Base-by-base conservation (phyloP, 1,140 invertebrate genomes). In the Stegodyphus mimosarum region DNA sequence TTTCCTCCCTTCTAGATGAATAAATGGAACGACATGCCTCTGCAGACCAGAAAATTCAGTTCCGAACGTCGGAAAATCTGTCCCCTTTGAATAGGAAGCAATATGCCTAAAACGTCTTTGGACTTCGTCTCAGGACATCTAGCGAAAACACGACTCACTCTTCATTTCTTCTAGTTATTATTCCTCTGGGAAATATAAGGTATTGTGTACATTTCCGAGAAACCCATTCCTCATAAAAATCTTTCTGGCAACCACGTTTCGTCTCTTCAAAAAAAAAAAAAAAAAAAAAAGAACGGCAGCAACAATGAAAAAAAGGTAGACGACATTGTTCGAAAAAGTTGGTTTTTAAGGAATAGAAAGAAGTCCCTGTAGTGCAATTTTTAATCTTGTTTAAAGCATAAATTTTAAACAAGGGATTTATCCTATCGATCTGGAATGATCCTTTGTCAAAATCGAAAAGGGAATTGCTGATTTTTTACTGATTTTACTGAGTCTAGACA, bases 81-180 rank as follows among this genome's bases (percentile, higher is more conserved):
- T 79, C 77, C 77, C 77, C 7, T 51, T 79, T 55, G 77, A 13
- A 13, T 49, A 55, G 9, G 50, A 60, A 71, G 77, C 77, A 79
- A 79, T 79, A 79, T 79, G 77, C 77, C 77, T 79, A 79, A 79
- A 79, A 79, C 77, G 77, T 55, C 63, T 1, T 60, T 17, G 63
- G 75, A 77, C 77, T 53, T 33, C 33, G 50, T 49, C 67, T 17
- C 50, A 49, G 55, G 74, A 63, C 74, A 53, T 33, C 33, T 13
- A 33, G 33, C 3, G 70, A 48, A 69, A 66, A 69, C 67, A 7
- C 9, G 66, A 17, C 66, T 55, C 67, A 53, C 51, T 79, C 67
- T 69, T 53, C 77, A 79, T 79, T 60, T 53, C 67, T 79, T 15
- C 17, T 13, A 18, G 50, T 79, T 79, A 79, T 79, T 70, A 79